These are phyloP conservation scores for Drosophila testacea DNA, from an alignment of 2,888 invertebrate species.

Conservation along the genomic window DNA sequence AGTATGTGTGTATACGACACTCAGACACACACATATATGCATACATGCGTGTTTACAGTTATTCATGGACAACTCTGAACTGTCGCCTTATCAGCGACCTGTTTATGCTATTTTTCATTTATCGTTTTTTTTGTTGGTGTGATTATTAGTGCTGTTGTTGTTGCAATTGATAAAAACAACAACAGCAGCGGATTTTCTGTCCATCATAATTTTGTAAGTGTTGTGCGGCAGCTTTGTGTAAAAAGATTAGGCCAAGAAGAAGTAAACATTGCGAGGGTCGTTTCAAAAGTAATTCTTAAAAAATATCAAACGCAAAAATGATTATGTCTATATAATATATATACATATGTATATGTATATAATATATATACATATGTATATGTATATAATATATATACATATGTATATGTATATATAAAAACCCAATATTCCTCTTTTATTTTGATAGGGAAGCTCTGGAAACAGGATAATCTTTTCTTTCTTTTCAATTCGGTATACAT, in stretches of 20 bases:
- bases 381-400: too few relatives aligned
- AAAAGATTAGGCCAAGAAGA: conserved; percentile 48
- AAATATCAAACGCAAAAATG: not conserved
- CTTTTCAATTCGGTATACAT: too few relatives aligned
- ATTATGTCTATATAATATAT: too few relatives aligned
- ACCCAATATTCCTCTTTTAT: too few relatives aligned
- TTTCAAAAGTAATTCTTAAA: not conserved
- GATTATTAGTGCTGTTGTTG: conserved; percentile 12
- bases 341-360: too few relatives aligned
- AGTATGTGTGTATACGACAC: not conserved
- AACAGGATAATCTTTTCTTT: too few relatives aligned
- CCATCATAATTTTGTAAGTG: conserved; percentile 44
- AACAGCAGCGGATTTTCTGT: conserved; percentile 24
- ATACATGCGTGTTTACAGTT: conserved; percentile 21
- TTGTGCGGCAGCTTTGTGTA: conserved; percentile 38
- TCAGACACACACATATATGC: conserved; percentile 1
- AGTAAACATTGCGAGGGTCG: conserved; percentile 27
- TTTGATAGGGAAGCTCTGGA: too few relatives aligned
- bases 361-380: too few relatives aligned
- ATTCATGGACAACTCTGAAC: conserved; percentile 43
- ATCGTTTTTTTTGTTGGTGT: conserved; percentile 11
- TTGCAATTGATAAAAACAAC: conserved; percentile 46
- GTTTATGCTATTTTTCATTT: conserved; percentile 52
- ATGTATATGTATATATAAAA: too few relatives aligned
- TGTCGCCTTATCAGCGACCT: conserved; percentile 50